Conservation (phyloP, 1,140 invertebrate species). For the Lerema accius region DNA sequence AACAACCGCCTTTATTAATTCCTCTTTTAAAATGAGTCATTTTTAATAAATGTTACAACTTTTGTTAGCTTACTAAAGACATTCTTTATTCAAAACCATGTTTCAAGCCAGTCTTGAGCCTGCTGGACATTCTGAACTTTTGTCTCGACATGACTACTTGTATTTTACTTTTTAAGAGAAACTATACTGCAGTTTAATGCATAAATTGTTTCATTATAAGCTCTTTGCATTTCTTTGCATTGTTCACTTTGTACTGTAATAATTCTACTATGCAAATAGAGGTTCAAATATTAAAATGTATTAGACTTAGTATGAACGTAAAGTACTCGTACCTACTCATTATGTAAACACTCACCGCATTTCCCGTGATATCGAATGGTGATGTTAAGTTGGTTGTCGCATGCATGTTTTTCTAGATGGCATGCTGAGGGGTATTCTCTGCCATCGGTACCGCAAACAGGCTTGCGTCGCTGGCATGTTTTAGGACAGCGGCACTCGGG, state of each 20-base stretch:
- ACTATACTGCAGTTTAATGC: conserved; percentile 25
- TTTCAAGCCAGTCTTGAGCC: conserved; percentile 26
- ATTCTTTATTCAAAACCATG: conserved; percentile 30
- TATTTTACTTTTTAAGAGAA: conserved; percentile 28
- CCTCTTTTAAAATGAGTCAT: conserved; percentile 48
- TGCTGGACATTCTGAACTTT: conserved; percentile 33
- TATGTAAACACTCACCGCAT: conserved; percentile 93
- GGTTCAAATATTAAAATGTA: background rate
- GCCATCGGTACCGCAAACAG: conserved; percentile 90
- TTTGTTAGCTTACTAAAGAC: conserved; percentile 23
- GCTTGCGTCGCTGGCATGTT: conserved; percentile 87
- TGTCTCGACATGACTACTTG: conserved; percentile 11
- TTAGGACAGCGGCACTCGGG: conserved; percentile 89
- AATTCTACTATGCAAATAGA: background rate
- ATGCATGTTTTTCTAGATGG: conserved; percentile 90
- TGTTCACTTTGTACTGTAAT: background rate
- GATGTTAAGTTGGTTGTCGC: conserved; percentile 88
- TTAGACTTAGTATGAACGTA: background rate
- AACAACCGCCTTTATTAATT: conserved; percentile 58
- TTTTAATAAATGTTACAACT: conserved; percentile 35
- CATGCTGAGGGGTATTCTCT: conserved; percentile 90
- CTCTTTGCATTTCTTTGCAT: conserved; percentile 11
- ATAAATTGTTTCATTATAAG: conserved; percentile 32
- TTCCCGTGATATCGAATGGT: conserved; percentile 93
- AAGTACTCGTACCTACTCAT: too few relatives aligned